phyloP scores from a whole-genome alignment of 2,888 invertebrate genomes.

The Agapetus fuscipes region DNA sequence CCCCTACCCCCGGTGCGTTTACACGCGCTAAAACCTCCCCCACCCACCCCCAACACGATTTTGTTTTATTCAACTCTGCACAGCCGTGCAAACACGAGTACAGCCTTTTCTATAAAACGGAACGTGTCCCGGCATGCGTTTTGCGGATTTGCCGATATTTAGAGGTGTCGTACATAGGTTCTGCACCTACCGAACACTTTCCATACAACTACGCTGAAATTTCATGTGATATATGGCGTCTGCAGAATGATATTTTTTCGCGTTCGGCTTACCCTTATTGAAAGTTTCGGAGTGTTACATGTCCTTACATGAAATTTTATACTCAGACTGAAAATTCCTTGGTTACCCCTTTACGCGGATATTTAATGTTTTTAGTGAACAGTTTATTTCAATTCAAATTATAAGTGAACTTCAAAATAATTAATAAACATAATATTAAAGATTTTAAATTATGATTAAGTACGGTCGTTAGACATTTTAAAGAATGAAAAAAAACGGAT shows the following conservation, averaged over 20 bases:
- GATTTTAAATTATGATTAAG: no score
- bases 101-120: constrained; percentile 16
- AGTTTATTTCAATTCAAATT: no score
- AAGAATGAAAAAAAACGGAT: no score
- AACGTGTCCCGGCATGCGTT: constrained; percentile 20
- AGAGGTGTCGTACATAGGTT: constrained; percentile 15
- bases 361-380: no score
- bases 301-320: constrained; percentile 11
- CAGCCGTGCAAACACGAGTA: constrained; percentile 17
- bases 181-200: constrained; percentile 10
- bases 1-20: constrained; percentile 12
- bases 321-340: no score
- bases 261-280: constrained; percentile 8
- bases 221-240: constrained; percentile 13
- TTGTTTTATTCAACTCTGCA: constrained; percentile 16
- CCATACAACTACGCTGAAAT: constrained; percentile 9
- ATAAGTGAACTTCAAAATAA: no score
- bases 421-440: no score
- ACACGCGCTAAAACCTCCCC: no score
- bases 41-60: constrained; percentile 8
- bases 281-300: constrained; percentile 8
- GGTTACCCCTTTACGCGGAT: no score
- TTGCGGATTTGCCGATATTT: constrained; percentile 20
- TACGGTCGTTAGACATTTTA: no score
- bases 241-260: constrained; percentile 9